A percentile compares a stretch with the other conserved stretches of the same genome.
phyloP scores from a whole-genome alignment of 2,797 vertebrate genomes.

The Enteromius unitaeniatus region DNA sequence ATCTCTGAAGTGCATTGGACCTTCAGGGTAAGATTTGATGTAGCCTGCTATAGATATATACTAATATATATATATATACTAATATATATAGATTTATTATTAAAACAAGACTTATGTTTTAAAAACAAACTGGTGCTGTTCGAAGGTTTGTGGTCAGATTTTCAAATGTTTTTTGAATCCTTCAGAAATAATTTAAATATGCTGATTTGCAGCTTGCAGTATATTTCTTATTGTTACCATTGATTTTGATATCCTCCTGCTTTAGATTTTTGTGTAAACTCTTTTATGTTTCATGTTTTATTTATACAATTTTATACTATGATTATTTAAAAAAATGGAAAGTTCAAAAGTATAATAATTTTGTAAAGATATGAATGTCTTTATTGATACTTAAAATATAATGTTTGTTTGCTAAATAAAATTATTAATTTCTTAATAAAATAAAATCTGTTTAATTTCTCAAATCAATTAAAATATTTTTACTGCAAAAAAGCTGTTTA shows the following conservation, averaged over 20 bases:
- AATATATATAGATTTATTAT: background rate
- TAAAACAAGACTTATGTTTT: background rate
- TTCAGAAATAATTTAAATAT: background rate
- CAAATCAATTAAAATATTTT: background rate
- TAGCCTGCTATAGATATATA: too few species aligned
- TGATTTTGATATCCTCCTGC: background rate
- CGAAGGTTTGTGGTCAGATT: background rate
- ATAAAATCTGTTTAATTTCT: background rate
- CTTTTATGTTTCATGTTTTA: background rate
- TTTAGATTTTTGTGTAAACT: background rate
- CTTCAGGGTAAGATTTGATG: too few species aligned
- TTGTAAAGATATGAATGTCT: background rate
- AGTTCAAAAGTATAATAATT: background rate
- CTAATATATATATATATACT: too few species aligned
- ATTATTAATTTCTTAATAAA: background rate
- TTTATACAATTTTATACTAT: background rate
- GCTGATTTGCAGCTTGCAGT: background rate
- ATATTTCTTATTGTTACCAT: background rate
- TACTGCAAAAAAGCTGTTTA: background rate
- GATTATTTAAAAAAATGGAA: background rate
- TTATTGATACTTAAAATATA: background rate
- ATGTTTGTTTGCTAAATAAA: background rate
- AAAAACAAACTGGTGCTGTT: background rate
- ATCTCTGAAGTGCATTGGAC: too few species aligned
- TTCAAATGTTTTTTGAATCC: background rate